Percentiles rank a stretch among this genome's conserved stretches.
phyloP scores from a whole-genome alignment of 2,888 invertebrate species.

The Cryptosula pallasiana region DNA sequence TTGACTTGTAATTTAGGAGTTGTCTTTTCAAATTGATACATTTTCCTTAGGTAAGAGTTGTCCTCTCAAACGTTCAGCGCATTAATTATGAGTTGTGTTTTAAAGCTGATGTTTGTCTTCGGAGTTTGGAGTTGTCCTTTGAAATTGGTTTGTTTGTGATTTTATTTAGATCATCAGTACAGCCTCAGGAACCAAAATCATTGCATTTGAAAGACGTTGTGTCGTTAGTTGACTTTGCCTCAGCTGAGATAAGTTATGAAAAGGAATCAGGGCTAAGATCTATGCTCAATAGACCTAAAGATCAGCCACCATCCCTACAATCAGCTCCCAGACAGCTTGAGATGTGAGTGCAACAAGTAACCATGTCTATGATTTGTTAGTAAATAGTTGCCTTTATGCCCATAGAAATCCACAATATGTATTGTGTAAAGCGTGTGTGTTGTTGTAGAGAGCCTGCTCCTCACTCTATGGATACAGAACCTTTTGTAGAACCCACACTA shows the following conservation, averaged over 20 bases:
- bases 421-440: neutral
- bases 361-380: neutral
- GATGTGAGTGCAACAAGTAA: neutral
- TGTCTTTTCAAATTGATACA: no score
- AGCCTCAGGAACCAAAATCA: neutral
- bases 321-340: neutral
- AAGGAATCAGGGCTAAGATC: constrained; percentile 13
- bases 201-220: constrained; percentile 20
- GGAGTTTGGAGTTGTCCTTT: no score
- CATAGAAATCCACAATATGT: neutral
- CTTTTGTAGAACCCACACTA: neutral
- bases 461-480: neutral
- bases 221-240: constrained; percentile 18
- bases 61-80: no score
- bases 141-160: no score
- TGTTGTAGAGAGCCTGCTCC: neutral
- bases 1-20: no score
- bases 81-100: no score
- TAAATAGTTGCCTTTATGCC: neutral
- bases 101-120: no score
- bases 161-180: neutral
- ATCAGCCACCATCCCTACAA: neutral
- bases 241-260: constrained; percentile 23
- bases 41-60: no score
- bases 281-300: constrained; percentile 2